Conservation (phyloP, 1,140 invertebrate species). For the Drosophila teissieri region DNA sequence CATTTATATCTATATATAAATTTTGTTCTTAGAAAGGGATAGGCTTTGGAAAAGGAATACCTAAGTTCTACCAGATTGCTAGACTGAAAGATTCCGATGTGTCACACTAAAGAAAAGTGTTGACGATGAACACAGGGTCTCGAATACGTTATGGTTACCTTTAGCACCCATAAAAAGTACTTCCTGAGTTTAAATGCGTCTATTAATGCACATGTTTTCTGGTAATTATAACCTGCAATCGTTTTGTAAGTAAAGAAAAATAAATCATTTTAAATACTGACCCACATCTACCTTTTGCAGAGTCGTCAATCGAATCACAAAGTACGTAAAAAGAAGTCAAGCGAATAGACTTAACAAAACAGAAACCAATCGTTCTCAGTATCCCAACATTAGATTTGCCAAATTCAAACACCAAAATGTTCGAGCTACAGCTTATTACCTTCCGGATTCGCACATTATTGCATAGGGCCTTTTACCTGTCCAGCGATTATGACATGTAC, state of each 20-base stretch:
- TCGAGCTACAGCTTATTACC: slow-evolving; percentile 1
- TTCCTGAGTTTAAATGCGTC: neutral
- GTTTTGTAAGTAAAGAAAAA: neutral
- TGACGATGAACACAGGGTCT: neutral
- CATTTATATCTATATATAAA: neutral
- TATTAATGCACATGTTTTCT: neutral
- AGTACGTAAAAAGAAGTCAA: too few relatives aligned
- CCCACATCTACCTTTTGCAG: too few relatives aligned
- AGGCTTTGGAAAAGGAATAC: neutral
- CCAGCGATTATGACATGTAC: neutral
- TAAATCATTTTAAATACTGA: neutral
- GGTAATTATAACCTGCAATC: neutral
- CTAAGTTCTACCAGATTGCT: neutral
- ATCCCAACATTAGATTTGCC: neutral
- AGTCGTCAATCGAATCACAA: neutral
- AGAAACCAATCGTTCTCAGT: neutral
- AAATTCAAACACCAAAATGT: slow-evolving; percentile 15
- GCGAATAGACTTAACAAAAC: neutral
- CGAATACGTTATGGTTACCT: neutral
- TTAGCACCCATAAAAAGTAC: neutral
- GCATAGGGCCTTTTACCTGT: neutral
- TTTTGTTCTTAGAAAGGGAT: slow-evolving; percentile 26
- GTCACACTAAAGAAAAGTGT: neutral
- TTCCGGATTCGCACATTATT: neutral
- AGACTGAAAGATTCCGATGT: neutral